A percentile compares a stretch with the other conserved stretches of the same genome.
phyloP scores from a whole-genome alignment of 1,140 invertebrate genomes.

The Acromyrmex echinatior region DNA sequence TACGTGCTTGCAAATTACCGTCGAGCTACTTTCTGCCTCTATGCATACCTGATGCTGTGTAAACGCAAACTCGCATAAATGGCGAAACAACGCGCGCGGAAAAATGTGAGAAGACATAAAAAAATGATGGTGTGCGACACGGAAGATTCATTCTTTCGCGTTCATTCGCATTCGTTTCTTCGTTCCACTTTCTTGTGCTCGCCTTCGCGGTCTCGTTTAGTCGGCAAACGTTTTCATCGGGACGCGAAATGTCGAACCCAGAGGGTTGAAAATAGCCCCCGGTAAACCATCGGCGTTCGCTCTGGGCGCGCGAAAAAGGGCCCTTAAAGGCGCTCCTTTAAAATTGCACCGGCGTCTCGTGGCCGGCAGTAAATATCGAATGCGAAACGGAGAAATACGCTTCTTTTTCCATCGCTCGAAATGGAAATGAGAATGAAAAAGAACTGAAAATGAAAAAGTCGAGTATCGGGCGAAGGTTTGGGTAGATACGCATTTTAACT shows the following conservation, averaged over 20 bases:
- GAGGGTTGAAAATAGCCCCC: constrained; percentile 28
- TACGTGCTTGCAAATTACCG: constrained; percentile 35
- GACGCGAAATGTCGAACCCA: constrained; percentile 43
- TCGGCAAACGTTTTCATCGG: constrained; percentile 54
- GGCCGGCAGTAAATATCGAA: constrained; percentile 58
- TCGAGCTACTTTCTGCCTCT: constrained; percentile 1
- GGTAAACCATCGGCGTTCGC: constrained; percentile 33
- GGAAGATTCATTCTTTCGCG: constrained; percentile 35
- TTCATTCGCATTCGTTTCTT: constrained; percentile 42
- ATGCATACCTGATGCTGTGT: constrained; percentile 16
- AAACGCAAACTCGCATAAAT: constrained; percentile 49
- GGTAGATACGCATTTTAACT: constrained; percentile 17
- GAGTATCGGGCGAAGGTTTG: background rate
- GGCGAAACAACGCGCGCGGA: constrained; percentile 3
- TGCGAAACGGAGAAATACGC: constrained; percentile 41
- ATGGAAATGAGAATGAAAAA: constrained; percentile 38
- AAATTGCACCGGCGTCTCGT: constrained; percentile 51
- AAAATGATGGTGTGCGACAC: background rate
- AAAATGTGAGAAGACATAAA: constrained; percentile 5
- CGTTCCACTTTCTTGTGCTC: background rate
- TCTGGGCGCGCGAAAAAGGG: constrained; percentile 13
- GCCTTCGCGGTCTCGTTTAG: constrained; percentile 45
- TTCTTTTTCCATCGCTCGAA: constrained; percentile 27
- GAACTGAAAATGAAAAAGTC: constrained; percentile 36
- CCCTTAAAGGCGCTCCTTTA: constrained; percentile 50